Percentiles rank a stretch among this genome's conserved stretches.
These are phyloP conservation scores for Amphiprion clarkii DNA, from an alignment of 2,797 vertebrate species.

Conservation along the genomic window DNA sequence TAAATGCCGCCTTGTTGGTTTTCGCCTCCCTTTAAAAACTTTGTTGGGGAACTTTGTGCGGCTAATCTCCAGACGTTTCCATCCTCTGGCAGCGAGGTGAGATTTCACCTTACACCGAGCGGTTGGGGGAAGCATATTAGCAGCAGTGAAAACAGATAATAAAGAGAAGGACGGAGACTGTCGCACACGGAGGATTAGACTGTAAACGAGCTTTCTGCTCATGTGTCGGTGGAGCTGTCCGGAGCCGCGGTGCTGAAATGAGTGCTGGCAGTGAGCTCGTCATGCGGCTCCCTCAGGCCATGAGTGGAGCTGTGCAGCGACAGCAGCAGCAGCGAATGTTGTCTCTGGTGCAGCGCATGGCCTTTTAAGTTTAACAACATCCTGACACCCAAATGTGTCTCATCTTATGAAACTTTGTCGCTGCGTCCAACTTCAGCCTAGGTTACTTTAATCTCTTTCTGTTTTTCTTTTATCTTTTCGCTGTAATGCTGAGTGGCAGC, in stretches of 20 bases:
- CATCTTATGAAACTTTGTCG: slow-evolving; percentile 10
- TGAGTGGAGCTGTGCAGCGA: slow-evolving; percentile 34
- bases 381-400: slow-evolving; percentile 1
- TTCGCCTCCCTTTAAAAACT: slow-evolving; percentile 16
- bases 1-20: slow-evolving; percentile 27
- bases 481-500: not conserved
- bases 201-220: slow-evolving; percentile 34
- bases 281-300: slow-evolving; percentile 44
- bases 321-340: slow-evolving; percentile 41
- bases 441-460: not conserved
- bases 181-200: slow-evolving; percentile 37
- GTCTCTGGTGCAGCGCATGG: slow-evolving; percentile 23
- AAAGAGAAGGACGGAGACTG: slow-evolving; percentile 15
- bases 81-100: slow-evolving; percentile 19
- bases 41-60: not conserved
- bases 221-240: slow-evolving; percentile 70
- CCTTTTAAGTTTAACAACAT: slow-evolving; percentile 20
- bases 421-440: not conserved
- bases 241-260: slow-evolving; percentile 64
- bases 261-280: slow-evolving; percentile 49
- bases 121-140: slow-evolving; percentile 23
- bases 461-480: not conserved
- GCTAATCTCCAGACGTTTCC: slow-evolving; percentile 33
- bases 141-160: slow-evolving; percentile 24
- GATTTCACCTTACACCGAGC: slow-evolving; percentile 31